Percentiles rank a stretch among this genome's conserved stretches.
phyloP scores from a whole-genome alignment of 2,113 vertebrate genomes.

The Solea senegalensis region DNA sequence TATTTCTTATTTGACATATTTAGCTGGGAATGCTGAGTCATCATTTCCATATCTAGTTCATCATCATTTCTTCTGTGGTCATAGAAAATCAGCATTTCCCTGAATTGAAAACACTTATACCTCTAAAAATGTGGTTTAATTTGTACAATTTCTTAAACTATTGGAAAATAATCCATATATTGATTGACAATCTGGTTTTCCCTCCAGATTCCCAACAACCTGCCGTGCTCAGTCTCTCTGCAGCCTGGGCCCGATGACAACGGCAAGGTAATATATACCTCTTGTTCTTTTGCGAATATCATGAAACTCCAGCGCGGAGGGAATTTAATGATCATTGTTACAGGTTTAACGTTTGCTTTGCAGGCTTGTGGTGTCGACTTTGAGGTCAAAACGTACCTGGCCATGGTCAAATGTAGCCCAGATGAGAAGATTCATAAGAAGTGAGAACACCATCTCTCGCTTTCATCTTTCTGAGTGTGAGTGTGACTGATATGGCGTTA shows the following conservation, averaged over 20 bases:
- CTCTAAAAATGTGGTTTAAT: neutral
- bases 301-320: neutral
- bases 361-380: conserved; percentile 93
- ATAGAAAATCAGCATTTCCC: no score
- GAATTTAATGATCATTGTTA: neutral
- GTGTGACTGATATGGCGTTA: neutral
- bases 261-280: conserved; percentile 72
- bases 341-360: conserved; percentile 9
- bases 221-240: conserved; percentile 81
- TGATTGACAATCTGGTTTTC: neutral
- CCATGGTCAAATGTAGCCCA: conserved; percentile 78
- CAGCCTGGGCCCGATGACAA: conserved; percentile 80
- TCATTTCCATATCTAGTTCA: no score
- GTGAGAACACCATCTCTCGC: conserved; percentile 65
- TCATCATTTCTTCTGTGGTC: no score
- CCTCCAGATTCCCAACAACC: conserved; percentile 76
- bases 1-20: no score
- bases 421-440: conserved; percentile 92
- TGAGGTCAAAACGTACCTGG: conserved; percentile 89
- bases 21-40: no score
- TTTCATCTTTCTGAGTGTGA: neutral
- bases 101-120: no score
- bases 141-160: no score
- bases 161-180: neutral
- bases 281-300: neutral